phyloP scores from a whole-genome alignment of 2,113 vertebrate species.

The Brachyhypopomus occidentalis region DNA sequence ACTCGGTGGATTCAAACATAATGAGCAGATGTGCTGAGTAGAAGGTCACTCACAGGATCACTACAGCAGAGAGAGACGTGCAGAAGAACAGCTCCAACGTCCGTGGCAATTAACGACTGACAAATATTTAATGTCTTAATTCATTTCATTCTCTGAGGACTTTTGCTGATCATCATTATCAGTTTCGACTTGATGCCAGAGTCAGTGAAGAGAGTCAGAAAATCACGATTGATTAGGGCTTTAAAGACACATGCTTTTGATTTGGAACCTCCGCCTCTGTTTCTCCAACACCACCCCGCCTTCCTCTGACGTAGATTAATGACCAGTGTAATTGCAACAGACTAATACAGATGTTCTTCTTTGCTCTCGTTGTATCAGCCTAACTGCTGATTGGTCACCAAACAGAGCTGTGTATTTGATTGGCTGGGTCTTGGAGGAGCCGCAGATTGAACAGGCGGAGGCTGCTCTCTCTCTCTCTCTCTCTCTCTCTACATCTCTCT shows the following conservation, averaged over 20 bases:
- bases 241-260: slow-evolving; percentile 39
- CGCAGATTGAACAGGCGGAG: background rate
- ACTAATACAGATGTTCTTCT: slow-evolving; percentile 45
- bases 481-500: too few species aligned
- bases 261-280: too few species aligned
- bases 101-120: background rate
- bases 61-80: too few species aligned
- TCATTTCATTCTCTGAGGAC: slow-evolving; percentile 7
- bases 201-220: slow-evolving; percentile 22
- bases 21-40: too few species aligned
- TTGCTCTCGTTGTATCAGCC: slow-evolving; percentile 31
- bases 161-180: slow-evolving; percentile 25
- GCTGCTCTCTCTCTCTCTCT: too few species aligned
- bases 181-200: slow-evolving; percentile 10
- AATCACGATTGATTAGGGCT: slow-evolving; percentile 48
- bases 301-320: slow-evolving; percentile 43
- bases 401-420: background rate
- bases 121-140: slow-evolving; percentile 15
- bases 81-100: too few species aligned
- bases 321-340: slow-evolving; percentile 39
- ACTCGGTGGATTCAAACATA: too few species aligned
- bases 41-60: too few species aligned
- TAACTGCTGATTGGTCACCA: slow-evolving; percentile 41
- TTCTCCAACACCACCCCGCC: too few species aligned
- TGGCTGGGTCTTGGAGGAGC: background rate